A percentile compares a stretch with the other conserved stretches of the same genome.
Conservation (phyloP, 2,888 invertebrate genomes). For the Pseudococcus viburni region DNA sequence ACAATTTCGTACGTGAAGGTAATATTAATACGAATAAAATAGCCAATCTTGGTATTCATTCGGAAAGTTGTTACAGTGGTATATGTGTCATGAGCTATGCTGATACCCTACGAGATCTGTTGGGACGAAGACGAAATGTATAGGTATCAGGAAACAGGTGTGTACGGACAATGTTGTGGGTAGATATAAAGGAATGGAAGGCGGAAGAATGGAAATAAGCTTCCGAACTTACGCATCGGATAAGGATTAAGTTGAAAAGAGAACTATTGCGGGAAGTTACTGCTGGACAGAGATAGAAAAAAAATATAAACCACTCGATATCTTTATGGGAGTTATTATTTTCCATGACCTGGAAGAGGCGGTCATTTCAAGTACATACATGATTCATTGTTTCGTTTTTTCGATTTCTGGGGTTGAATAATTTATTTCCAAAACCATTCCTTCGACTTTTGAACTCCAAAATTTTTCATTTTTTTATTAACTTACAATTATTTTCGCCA, state of each 20-base stretch:
- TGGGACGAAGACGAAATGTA: neutral
- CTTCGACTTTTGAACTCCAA: too few species aligned
- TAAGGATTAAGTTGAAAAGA: neutral
- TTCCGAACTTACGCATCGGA: neutral
- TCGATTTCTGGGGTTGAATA: too few species aligned
- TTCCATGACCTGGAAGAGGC: too few species aligned
- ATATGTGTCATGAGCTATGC: neutral
- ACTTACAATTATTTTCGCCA: too few species aligned
- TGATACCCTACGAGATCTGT: neutral
- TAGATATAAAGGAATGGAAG: neutral
- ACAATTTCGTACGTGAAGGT: conserved; percentile 45
- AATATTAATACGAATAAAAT: conserved; percentile 37
- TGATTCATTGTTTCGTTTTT: too few species aligned
- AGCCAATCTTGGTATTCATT: conserved; percentile 36
- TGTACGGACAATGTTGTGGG: neutral
- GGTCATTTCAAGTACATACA: too few species aligned
- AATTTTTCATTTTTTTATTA: too few species aligned
- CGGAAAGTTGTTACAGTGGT: neutral
- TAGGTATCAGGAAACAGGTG: neutral
- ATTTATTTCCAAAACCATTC: too few species aligned
- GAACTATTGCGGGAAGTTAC: too few species aligned
- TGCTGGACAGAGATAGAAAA: neutral
- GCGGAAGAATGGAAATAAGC: neutral
- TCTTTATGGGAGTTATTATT: neutral
- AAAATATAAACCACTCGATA: neutral